These are phyloP conservation scores for Norana najaformis DNA, from an alignment of 2,888 invertebrate genomes.

Conservation along the genomic window DNA sequence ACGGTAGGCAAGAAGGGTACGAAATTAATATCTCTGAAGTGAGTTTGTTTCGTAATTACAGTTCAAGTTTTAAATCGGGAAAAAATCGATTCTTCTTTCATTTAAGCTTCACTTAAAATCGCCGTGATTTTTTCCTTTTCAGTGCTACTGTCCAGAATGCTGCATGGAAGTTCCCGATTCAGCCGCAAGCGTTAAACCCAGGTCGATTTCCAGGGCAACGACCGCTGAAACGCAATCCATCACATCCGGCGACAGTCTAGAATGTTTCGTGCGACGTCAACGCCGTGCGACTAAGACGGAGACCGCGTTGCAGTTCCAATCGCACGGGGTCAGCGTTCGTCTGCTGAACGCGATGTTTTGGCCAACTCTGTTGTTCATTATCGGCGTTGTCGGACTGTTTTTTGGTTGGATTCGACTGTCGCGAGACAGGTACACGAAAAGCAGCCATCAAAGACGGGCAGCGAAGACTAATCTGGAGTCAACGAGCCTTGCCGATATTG, in stretches of 20 bases:
- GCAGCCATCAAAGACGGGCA: not conserved
- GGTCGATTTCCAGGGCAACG: not conserved
- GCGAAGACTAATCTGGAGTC: not conserved
- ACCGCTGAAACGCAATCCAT: not conserved
- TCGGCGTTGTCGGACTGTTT: constrained; percentile 14
- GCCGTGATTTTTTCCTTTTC: not conserved
- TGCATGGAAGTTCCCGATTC: not conserved
- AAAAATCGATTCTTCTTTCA: too few relatives aligned
- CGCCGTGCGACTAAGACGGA: not conserved
- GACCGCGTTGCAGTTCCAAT: not conserved
- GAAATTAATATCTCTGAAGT: too few relatives aligned
- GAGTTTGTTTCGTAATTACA: too few relatives aligned
- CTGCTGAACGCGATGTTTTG: constrained; percentile 21
- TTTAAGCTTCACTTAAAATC: not conserved
- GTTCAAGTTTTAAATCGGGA: too few relatives aligned
- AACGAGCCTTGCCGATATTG: constrained; percentile 13
- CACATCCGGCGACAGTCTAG: not conserved
- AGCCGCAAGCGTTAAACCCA: not conserved
- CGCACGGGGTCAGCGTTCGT: not conserved
- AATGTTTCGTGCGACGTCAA: not conserved
- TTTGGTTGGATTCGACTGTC: constrained; percentile 9
- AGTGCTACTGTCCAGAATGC: not conserved
- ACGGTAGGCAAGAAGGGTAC: too few relatives aligned
- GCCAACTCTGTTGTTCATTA: not conserved
- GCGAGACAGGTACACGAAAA: not conserved